These are phyloP conservation scores for Eptesicus fuscus DNA, from an alignment of 2,113 vertebrate species.

Conservation along the genomic window DNA sequence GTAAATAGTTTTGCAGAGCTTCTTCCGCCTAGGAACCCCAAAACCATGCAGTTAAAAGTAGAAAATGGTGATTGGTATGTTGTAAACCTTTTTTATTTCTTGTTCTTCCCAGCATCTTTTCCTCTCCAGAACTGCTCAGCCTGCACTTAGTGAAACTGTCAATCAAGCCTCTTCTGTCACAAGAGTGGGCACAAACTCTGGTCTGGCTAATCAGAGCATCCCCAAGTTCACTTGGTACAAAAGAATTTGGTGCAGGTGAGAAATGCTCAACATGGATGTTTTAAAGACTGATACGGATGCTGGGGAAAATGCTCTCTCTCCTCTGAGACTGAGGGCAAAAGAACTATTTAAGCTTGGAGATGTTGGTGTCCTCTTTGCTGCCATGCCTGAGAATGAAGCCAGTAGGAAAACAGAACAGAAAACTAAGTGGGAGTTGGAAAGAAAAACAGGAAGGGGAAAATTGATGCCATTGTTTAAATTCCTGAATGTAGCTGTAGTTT, in stretches of 20 bases:
- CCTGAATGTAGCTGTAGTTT: not conserved
- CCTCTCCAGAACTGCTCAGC: not conserved
- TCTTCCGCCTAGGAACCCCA: constrained; percentile 50
- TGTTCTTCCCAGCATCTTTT: not conserved
- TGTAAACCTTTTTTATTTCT: not conserved
- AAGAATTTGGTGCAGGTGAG: not conserved
- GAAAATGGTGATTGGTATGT: not conserved
- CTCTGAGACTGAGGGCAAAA: not conserved
- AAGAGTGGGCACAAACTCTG: not conserved
- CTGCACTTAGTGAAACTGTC: not conserved
- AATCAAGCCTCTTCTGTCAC: not conserved
- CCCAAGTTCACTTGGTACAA: not conserved
- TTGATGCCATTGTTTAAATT: not conserved
- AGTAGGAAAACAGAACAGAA: not conserved
- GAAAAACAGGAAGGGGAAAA: not conserved
- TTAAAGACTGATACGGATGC: not conserved
- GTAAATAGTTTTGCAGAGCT: constrained; percentile 61
- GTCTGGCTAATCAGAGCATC: not conserved
- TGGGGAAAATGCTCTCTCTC: not conserved
- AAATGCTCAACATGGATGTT: not conserved
- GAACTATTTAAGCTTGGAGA: not conserved
- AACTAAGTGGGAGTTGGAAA: not conserved
- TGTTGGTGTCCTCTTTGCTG: not conserved
- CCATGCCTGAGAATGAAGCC: not conserved
- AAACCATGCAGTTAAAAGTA: not conserved